These are phyloP conservation scores for Mythimna loreyi DNA, from an alignment of 2,888 invertebrate genomes.

Conservation along the genomic window DNA sequence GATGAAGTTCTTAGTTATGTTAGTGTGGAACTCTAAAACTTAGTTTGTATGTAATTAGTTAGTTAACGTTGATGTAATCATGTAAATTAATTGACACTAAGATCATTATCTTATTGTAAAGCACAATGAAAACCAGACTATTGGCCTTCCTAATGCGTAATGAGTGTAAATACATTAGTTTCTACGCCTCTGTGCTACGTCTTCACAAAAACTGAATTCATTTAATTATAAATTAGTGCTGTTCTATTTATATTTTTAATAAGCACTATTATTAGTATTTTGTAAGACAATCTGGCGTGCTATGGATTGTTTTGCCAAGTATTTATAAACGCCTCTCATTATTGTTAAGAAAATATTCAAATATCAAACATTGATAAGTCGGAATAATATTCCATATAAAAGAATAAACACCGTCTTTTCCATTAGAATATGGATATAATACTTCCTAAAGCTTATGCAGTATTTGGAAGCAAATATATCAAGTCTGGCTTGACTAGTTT, in stretches of 20 bases:
- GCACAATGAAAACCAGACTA: conserved; percentile 71
- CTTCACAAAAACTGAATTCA: background rate
- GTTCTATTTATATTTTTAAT: background rate
- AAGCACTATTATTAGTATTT: background rate
- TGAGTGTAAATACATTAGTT: conserved; percentile 41
- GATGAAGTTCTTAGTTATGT: background rate
- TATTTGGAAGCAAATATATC: too few relatives aligned
- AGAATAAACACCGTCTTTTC: too few relatives aligned
- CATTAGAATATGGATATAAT: too few relatives aligned
- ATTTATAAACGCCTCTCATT: background rate
- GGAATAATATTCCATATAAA: too few relatives aligned
- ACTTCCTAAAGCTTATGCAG: too few relatives aligned
- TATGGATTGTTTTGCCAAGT: background rate
- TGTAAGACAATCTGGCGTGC: background rate
- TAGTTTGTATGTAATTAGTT: conserved; percentile 63
- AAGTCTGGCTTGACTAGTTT: too few relatives aligned
- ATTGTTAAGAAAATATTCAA: background rate
- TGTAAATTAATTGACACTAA: conserved; percentile 74
- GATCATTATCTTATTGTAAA: conserved; percentile 77
- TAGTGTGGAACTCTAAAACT: conserved; percentile 46
- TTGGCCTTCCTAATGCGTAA: conserved; percentile 72
- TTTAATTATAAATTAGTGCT: background rate
- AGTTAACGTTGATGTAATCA: conserved; percentile 67
- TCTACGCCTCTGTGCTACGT: conserved; percentile 8
- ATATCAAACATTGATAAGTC: too few relatives aligned